A percentile compares a stretch with the other conserved stretches of the same genome.
Conservation (phyloP, 1,140 invertebrate genomes). For the Charaxes varanes region DNA sequence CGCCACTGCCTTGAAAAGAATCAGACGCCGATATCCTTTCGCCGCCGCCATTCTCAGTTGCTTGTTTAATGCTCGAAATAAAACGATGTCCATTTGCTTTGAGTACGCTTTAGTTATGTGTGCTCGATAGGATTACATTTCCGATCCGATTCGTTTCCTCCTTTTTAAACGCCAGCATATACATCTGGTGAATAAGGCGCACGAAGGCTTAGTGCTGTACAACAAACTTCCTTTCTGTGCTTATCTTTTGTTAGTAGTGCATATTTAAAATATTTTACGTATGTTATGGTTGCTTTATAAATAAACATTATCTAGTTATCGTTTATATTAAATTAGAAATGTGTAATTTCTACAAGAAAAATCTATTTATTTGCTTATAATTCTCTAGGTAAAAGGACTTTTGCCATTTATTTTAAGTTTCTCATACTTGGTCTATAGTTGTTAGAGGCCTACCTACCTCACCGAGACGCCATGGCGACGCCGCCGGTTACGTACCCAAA, state of each 20-base stretch:
- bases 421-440: too few relatives aligned
- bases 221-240: background rate
- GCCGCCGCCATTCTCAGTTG: conserved; percentile 40
- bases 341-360: too few relatives aligned
- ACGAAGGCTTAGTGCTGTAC: conserved; percentile 4
- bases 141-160: conserved; percentile 22
- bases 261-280: background rate
- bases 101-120: conserved; percentile 27
- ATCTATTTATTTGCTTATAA: too few relatives aligned
- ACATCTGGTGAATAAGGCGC: conserved; percentile 13
- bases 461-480: too few relatives aligned
- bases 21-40: conserved; percentile 49
- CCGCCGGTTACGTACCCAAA: too few relatives aligned
- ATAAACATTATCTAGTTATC: too few relatives aligned
- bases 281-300: too few relatives aligned
- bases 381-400: too few relatives aligned
- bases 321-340: too few relatives aligned
- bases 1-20: conserved; percentile 34
- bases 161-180: conserved; percentile 19
- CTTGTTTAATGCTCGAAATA: conserved; percentile 43
- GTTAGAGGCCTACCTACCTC: too few relatives aligned
- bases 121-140: conserved; percentile 23
- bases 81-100: conserved; percentile 46
- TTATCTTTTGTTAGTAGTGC: too few relatives aligned
- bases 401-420: too few relatives aligned